These are phyloP conservation scores for Papilio demoleus DNA, from an alignment of 2,888 invertebrate species.

Conservation along the genomic window DNA sequence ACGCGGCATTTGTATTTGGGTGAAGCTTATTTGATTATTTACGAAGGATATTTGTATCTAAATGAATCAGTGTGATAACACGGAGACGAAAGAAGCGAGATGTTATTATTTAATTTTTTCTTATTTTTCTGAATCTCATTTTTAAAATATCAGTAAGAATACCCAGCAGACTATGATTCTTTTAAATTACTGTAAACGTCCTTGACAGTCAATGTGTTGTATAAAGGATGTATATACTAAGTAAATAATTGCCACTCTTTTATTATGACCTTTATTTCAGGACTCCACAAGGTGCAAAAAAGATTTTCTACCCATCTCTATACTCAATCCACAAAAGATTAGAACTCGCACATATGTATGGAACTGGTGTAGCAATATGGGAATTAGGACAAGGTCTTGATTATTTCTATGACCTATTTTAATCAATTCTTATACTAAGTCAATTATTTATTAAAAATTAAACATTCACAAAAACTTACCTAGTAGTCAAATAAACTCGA, in stretches of 20 bases:
- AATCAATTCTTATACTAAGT: conserved; percentile 71
- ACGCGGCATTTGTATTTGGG: no score
- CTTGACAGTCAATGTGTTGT: neutral
- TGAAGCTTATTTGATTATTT: no score
- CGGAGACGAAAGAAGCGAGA: no score
- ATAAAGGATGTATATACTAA: neutral
- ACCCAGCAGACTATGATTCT: no score
- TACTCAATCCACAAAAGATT: conserved; percentile 92
- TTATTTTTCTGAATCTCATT: no score
- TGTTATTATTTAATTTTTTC: no score
- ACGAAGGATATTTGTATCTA: no score
- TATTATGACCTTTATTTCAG: conserved; percentile 69
- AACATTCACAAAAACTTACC: neutral
- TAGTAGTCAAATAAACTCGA: conserved; percentile 9
- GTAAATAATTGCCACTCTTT: neutral
- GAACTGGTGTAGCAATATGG: conserved; percentile 96
- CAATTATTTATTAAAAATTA: conserved; percentile 48
- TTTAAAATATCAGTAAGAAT: no score
- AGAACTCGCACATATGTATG: conserved; percentile 90
- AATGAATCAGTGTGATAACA: no score
- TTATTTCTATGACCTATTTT: conserved; percentile 93
- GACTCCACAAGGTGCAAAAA: conserved; percentile 86
- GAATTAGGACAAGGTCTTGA: conserved; percentile 98
- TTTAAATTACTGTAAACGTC: neutral
- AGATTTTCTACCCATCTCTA: conserved; percentile 95